Base-by-base conservation (phyloP, 2,888 invertebrate genomes). In the Brachyopa scutellaris region DNA sequence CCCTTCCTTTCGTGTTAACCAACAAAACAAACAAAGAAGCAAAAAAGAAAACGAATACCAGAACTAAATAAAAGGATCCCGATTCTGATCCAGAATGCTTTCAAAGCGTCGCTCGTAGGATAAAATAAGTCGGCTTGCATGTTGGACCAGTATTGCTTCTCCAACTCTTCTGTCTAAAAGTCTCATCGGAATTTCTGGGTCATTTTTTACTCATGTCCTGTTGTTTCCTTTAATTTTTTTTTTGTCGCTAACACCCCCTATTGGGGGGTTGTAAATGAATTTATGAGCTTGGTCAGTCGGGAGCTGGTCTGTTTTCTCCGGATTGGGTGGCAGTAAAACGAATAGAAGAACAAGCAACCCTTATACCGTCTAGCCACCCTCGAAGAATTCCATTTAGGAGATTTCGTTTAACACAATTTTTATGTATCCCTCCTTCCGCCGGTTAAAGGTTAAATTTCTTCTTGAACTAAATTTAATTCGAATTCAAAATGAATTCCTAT, bases 281-380 rank as follows among this genome's bases (percentile, higher is more conserved):
- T 80, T 80, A 80, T 69, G 67, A 80, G 79, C 36, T 57, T 49
- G 55, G 67, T 61, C 74, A 69, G 69, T 23, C 62, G 42, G 57
- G 55, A 57, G 57, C 67, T 62, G 49, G 67, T 61, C 53, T 67
- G 49, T 78, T 61, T 61, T 47, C n/a, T 23, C 33, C 11, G 9
- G 31, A 55, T 40, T 49, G 53, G 70, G 51, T 40, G 61, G 51
- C 42, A 36, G 17, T 42, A 19, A 36, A 61, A 8, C 11, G 36
- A 19, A 2, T 1, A 9, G 7, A 45, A n/a, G 31, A 15, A 9
- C 26, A 26, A 3, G 6, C 13, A 13, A 8, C 11, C n/a, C 53
- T 21, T 2, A 11, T 21, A 23, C 6, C 53, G 9, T 15, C 11
- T 21, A 31, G 36, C 42, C 51, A 31, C 47, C 42, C 51, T 17